Evolutionary conservation across 2,888 invertebrate genomes (phyloP), one percentile per base, ranked within the genome.

Genomic region (Diarsia dahlii): DNA sequence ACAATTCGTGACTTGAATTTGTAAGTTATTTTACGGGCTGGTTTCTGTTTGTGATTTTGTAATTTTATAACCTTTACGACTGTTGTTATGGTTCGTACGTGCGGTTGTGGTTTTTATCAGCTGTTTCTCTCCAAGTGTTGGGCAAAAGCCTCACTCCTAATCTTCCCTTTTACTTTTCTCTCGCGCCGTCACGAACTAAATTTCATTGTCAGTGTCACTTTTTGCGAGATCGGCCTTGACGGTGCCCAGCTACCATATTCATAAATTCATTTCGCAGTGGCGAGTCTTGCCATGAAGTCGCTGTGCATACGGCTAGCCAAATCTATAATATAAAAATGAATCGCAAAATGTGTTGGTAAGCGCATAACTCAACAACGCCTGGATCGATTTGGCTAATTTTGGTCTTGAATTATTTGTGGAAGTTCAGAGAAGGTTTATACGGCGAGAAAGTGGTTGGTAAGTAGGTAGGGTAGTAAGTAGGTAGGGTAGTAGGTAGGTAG

Each of bases 1-100:
- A 60, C 34, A 65, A 45, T 50, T 54, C 82, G 79, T 82, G 78
- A 34, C 58, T 54, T 34, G 82, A 82, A 77, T 82, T 65, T 52
- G 15, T 63, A 58, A 60, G 60, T 65, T 23, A 68, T 69, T 82
- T 69, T 46, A 56, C 20, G 13, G 34, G 10, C 58, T 50, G 15
- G 18, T 39, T 18, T 56, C 34, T 60, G 63, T 48, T 64, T 65
- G 13, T 65, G 65, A 65, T 60, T 74, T 66, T 45, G 8, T n/a
- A 46, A 28, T 75, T 56, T 60, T 65, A 23, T 71, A 56, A 56
- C 2, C 15, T 56, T 64, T 20, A 23, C 2, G 20, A 15, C 6
- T 46, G n/a, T 45, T 60, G 13, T n/a, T 12, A 39, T 20, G 23
- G 3, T 34, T 56, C 13, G 18, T 10, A 10, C 2, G 6, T 9